Conservation (phyloP, 1,140 invertebrate species). For the Lordiphosa collinella region DNA sequence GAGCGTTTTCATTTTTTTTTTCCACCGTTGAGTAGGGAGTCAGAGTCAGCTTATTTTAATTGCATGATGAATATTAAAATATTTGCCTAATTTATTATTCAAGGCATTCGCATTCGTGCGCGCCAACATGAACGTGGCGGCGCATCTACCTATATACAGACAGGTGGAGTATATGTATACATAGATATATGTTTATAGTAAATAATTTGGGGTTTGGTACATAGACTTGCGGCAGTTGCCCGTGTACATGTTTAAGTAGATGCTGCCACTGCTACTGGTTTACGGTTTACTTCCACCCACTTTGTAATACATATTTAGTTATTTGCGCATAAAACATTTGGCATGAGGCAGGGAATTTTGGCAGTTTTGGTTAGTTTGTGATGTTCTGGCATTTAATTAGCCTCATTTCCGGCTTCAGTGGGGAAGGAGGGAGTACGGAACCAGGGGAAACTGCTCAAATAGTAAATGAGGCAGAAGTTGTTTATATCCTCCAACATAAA, state of each 20-base stretch:
- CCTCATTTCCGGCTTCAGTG: conserved; percentile 20
- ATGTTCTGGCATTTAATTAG: conserved; percentile 23
- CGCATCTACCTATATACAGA: conserved; percentile 3
- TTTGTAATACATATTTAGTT: conserved; percentile 58
- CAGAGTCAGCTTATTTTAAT: conserved; percentile 72
- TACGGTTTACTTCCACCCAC: conserved; percentile 16
- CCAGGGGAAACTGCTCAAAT: no score
- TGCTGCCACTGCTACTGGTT: conserved; percentile 2
- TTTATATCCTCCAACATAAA: no score
- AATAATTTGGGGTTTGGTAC: conserved; percentile 1
- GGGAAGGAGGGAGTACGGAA: no score
- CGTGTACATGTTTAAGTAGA: conserved; percentile 38
- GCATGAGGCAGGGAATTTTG: conserved; percentile 10
- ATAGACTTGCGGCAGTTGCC: conserved; percentile 6
- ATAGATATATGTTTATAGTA: conserved; percentile 15
- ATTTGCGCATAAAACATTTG: conserved; percentile 61
- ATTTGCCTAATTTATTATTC: conserved; percentile 78
- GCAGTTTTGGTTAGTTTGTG: conserved; percentile 28
- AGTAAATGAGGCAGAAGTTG: no score
- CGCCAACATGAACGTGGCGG: conserved; percentile 38
- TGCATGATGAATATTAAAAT: conserved; percentile 79
- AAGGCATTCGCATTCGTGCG: conserved; percentile 60
- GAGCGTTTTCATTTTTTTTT: not conserved
- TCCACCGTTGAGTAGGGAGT: conserved; percentile 3
- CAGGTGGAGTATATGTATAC: conserved; percentile 14